These are phyloP conservation scores for Liodrosophila aerea DNA, from an alignment of 2,888 invertebrate species.

Conservation along the genomic window DNA sequence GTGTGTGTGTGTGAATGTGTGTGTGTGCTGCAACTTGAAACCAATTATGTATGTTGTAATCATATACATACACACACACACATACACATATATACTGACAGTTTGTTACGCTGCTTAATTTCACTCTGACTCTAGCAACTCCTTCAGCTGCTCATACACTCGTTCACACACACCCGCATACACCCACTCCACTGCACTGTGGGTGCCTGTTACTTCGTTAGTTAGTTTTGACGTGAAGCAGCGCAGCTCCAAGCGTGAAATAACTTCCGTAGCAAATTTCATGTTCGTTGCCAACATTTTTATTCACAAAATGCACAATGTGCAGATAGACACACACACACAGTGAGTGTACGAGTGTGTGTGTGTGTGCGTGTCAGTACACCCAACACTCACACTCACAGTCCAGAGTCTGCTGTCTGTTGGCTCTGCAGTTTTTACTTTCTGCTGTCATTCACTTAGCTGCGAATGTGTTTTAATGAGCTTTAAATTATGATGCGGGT, in stretches of 20 bases:
- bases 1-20: constrained; percentile 8
- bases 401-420: constrained; percentile 28
- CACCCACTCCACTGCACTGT: background rate
- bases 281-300: constrained; percentile 71
- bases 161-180: background rate
- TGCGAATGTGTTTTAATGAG: constrained; percentile 70
- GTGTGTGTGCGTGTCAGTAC: constrained; percentile 6
- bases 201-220: constrained; percentile 64
- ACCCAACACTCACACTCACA: background rate
- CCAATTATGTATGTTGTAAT: constrained; percentile 62
- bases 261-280: constrained; percentile 79
- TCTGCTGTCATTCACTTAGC: constrained; percentile 40
- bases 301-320: constrained; percentile 73
- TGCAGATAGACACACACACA: constrained; percentile 49
- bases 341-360: constrained; percentile 7
- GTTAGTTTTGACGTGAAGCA: constrained; percentile 64
- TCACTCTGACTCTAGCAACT: constrained; percentile 32
- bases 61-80: constrained; percentile 23
- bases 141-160: constrained; percentile 1
- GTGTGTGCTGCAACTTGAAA: constrained; percentile 59
- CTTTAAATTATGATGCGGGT: constrained; percentile 63
- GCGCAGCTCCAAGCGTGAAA: constrained; percentile 73
- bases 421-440: constrained; percentile 36
- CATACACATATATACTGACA: constrained; percentile 38
- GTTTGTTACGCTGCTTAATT: constrained; percentile 70